Evolutionary conservation across 2,888 invertebrate genomes (phyloP).

Genomic region (Pandemis cinnamomeana): DNA sequence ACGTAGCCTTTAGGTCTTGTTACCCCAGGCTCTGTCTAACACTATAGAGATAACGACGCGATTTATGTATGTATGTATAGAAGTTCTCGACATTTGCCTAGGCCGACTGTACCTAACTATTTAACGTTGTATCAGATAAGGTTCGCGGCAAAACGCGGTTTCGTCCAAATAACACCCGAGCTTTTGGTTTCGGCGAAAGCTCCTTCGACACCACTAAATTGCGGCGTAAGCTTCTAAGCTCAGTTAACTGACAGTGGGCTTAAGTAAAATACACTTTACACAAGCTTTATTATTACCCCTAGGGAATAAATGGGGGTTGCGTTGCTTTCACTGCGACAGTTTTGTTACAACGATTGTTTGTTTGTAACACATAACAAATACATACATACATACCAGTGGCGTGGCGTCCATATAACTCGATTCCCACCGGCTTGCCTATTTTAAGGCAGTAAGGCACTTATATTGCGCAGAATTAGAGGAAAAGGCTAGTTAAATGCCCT

Average conservation of each 20-base stretch:
- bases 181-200: constrained; percentile 32
- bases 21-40: no score
- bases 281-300: constrained; percentile 9
- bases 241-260: constrained; percentile 37
- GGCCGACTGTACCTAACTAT: background rate
- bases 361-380: no score
- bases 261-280: constrained; percentile 36
- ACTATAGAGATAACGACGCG: no score
- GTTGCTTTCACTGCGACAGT: background rate
- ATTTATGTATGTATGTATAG: no score
- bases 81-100: no score
- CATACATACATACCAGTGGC: no score
- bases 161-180: background rate
- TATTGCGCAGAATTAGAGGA: no score
- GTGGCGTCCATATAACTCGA: no score
- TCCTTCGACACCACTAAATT: constrained; percentile 37
- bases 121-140: background rate
- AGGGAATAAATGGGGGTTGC: background rate
- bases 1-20: no score
- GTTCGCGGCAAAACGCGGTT: background rate
- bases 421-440: no score
- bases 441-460: no score
- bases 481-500: no score
- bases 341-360: background rate
- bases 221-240: constrained; percentile 31